Evolutionary conservation across 2,797 vertebrate species (phyloP).

Genomic region (Petrocephalus schoutedeni): DNA sequence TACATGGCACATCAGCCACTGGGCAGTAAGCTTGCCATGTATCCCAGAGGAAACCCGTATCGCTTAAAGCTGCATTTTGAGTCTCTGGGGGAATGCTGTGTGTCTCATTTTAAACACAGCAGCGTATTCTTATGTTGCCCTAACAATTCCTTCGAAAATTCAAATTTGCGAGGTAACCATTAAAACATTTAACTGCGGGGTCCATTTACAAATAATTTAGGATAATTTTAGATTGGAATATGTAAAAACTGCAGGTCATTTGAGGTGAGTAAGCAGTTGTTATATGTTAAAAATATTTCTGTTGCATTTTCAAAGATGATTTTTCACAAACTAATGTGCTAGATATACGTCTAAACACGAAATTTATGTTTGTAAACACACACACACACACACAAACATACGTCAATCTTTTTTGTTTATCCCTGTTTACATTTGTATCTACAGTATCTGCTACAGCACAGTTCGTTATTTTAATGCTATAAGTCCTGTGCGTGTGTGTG

Average conservation of each 20-base stretch:
- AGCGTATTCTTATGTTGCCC: neutral
- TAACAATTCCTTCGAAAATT: neutral
- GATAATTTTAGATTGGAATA: neutral
- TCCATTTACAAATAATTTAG: neutral
- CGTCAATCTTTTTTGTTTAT: slow-evolving; percentile 70
- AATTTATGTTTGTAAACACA: neutral
- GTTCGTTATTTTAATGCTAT: slow-evolving; percentile 52
- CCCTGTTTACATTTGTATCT: slow-evolving; percentile 52
- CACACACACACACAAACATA: slow-evolving; percentile 20
- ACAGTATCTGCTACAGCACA: slow-evolving; percentile 42
- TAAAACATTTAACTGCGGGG: neutral
- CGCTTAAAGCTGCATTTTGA: neutral
- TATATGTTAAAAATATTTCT: neutral
- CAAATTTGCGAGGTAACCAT: neutral
- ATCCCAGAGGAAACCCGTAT: neutral
- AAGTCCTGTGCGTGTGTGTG: slow-evolving; percentile 24
- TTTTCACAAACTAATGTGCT: neutral
- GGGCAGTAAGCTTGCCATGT: neutral
- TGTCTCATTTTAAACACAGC: neutral
- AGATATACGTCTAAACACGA: neutral
- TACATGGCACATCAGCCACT: neutral
- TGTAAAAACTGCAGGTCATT: neutral
- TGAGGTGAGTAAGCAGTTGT: neutral
- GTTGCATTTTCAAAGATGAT: neutral
- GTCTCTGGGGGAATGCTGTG: neutral